A percentile compares a stretch with the other conserved stretches of the same genome.
These are phyloP conservation scores for Panurus biarmicus DNA, from an alignment of 2,113 vertebrate genomes.

Conservation along the genomic window DNA sequence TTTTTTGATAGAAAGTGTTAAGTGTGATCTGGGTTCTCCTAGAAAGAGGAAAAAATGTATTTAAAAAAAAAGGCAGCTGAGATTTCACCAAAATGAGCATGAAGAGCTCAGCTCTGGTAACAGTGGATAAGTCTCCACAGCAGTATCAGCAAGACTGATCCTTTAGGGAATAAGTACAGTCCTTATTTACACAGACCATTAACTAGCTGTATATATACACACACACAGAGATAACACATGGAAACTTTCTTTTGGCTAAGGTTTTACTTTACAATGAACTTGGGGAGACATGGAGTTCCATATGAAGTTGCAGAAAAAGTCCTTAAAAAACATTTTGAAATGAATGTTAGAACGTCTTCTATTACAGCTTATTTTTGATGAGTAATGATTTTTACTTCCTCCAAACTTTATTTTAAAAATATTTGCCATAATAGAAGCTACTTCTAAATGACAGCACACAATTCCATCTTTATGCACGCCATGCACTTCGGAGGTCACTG, in stretches of 20 bases:
- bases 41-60: background rate
- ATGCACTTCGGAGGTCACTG: background rate
- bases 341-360: background rate
- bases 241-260: background rate
- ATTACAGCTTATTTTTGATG: background rate
- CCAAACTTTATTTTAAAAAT: background rate
- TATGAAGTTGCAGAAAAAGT: background rate
- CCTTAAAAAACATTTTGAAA: background rate
- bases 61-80: background rate
- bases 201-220: background rate
- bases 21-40: background rate
- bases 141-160: background rate
- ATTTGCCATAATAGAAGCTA: background rate
- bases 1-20: background rate
- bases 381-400: background rate
- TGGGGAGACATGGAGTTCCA: background rate
- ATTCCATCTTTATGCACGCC: background rate
- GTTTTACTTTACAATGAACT: background rate
- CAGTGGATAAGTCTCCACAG: background rate
- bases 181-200: conserved; percentile 6
- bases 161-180: background rate
- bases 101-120: background rate
- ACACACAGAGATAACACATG: background rate
- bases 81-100: background rate
- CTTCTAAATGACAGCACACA: background rate